Percentiles rank a stretch among this genome's conserved stretches.
Evolutionary conservation across 1,140 invertebrate species (phyloP).

Genomic region (Anastatus disparis): DNA sequence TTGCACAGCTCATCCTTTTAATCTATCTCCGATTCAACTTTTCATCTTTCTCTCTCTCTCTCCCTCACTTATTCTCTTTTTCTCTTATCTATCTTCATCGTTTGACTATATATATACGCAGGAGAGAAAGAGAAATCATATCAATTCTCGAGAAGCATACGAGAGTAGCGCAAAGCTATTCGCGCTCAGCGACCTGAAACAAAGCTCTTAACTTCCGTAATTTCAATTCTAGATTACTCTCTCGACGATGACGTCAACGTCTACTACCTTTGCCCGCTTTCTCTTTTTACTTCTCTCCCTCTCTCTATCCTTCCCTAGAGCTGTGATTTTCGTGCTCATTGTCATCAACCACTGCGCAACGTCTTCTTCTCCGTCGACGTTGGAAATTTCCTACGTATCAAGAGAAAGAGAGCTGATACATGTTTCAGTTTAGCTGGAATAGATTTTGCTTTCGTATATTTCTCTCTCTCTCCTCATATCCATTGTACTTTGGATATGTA

Average conservation of each 20-base stretch:
- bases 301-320: not conserved
- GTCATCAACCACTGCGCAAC: not conserved
- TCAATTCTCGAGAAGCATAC: no score
- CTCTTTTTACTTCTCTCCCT: no score
- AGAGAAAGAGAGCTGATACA: no score
- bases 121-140: no score
- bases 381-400: no score
- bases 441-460: no score
- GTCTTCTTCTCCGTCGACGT: not conserved
- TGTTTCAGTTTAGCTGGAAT: no score
- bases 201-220: conserved; percentile 52
- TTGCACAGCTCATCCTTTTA: not conserved
- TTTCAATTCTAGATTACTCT: conserved; percentile 54
- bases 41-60: not conserved
- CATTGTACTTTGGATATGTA: no score
- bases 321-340: conserved; percentile 7
- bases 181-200: conserved; percentile 38
- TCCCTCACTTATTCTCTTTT: no score
- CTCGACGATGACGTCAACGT: not conserved
- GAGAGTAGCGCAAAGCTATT: conserved; percentile 1
- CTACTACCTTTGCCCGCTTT: not conserved
- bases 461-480: no score
- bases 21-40: not conserved
- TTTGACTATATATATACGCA: no score
- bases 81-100: not conserved